Percentiles rank a stretch among this genome's conserved stretches.
Evolutionary conservation across 2,888 invertebrate genomes (phyloP).

Genomic region (Hydroisotoma schaefferi): DNA sequence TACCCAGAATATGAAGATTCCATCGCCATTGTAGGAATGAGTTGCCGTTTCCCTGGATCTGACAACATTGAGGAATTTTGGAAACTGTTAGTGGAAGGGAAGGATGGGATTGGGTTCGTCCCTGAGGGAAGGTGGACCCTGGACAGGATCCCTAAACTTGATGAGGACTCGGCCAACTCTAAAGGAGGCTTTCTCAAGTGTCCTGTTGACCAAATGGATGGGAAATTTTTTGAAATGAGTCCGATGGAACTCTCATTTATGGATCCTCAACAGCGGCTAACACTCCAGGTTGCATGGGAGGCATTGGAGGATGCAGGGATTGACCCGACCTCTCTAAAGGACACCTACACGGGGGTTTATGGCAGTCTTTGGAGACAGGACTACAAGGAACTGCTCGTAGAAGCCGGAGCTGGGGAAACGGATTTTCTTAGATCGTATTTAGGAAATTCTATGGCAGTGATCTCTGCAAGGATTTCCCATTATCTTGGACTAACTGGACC

Average conservation of each 20-base stretch:
- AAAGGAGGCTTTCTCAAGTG: neutral
- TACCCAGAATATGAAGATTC: too few species aligned
- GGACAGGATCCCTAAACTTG: neutral
- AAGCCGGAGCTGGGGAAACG: neutral
- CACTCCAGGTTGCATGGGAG: conserved; percentile 5
- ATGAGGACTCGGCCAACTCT: neutral
- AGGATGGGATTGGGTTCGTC: neutral
- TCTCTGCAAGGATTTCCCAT: conserved; percentile 8
- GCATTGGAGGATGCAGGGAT: conserved; percentile 12
- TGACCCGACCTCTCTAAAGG: neutral
- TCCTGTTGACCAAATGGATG: conserved; percentile 7
- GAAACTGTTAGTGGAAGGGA: conserved; percentile 1
- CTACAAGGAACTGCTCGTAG: conserved; percentile 4
- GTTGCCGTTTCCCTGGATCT: conserved; percentile 8
- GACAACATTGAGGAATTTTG: conserved; percentile 4
- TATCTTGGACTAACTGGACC: conserved; percentile 12
- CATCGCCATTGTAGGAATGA: conserved; percentile 34
- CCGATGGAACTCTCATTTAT: neutral
- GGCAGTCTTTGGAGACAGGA: conserved; percentile 10
- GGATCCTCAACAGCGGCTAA: conserved; percentile 8
- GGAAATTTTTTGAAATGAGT: conserved; percentile 9
- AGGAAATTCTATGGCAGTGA: conserved; percentile 8
- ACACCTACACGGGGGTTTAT: conserved; percentile 7
- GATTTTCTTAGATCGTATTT: neutral
- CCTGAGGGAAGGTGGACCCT: neutral